phyloP scores from a whole-genome alignment of 2,888 invertebrate genomes.

The Aporophyla nigra region DNA sequence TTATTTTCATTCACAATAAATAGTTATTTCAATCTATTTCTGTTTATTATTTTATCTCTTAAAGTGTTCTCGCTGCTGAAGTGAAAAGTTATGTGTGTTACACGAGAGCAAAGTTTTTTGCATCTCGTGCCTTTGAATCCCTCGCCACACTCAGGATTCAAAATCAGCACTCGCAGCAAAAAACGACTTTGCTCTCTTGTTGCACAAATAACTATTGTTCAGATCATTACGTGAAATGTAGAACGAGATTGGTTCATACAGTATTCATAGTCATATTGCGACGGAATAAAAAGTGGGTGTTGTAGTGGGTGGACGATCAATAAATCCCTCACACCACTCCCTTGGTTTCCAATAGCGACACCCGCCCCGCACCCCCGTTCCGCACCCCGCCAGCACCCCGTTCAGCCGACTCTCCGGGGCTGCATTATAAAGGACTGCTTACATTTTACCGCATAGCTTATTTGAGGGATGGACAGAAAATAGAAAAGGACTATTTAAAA shows the following conservation, averaged over 20 bases:
- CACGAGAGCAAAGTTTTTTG: no score
- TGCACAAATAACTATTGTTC: background rate
- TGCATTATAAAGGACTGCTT: conserved; percentile 18
- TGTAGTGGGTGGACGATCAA: conserved; percentile 21
- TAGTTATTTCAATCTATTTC: no score
- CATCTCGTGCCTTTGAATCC: no score
- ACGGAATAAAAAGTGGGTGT: background rate
- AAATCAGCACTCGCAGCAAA: no score
- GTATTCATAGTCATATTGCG: background rate
- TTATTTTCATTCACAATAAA: no score
- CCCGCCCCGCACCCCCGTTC: background rate
- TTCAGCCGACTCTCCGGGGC: background rate
- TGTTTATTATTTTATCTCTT: no score
- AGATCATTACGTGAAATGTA: background rate
- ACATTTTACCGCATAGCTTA: background rate
- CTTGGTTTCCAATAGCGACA: background rate
- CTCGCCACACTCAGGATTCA: no score
- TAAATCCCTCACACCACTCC: conserved; percentile 27
- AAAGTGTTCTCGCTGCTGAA: no score
- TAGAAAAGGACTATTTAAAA: background rate
- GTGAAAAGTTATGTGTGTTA: no score
- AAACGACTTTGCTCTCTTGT: no score
- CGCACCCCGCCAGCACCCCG: background rate
- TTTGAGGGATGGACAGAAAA: background rate
- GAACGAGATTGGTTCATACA: background rate